These are phyloP conservation scores for Cerastis rubricosa DNA, from an alignment of 2,888 invertebrate species.

Conservation along the genomic window DNA sequence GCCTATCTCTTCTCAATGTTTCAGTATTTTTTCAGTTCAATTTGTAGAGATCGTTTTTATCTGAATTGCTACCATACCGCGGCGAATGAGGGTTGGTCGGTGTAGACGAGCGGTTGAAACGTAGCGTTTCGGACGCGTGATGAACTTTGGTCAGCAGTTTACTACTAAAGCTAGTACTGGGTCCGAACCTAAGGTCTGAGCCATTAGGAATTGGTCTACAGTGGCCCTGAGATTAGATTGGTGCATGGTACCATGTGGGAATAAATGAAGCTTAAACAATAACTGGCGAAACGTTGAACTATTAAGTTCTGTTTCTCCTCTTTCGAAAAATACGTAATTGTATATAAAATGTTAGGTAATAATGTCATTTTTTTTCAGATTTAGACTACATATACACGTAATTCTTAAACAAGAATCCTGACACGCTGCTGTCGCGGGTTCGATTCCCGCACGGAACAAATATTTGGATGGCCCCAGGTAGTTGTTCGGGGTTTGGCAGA, in stretches of 20 bases:
- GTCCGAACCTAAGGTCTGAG: neutral
- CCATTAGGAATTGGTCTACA: neutral
- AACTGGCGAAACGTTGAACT: neutral
- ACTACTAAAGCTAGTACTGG: neutral
- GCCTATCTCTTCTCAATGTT: conserved; percentile 59
- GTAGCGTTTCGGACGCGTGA: conserved; percentile 35
- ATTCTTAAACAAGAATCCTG: neutral
- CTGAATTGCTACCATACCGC: conserved; percentile 90
- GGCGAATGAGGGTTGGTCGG: conserved; percentile 72
- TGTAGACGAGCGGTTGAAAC: conserved; percentile 69
- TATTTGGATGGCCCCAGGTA: too few species aligned
- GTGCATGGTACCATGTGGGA: neutral
- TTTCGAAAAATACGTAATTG: neutral
- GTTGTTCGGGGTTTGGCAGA: too few species aligned
- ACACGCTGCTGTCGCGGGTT: too few species aligned
- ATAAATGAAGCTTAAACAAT: neutral
- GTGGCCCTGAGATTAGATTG: neutral
- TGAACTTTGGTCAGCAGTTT: neutral
- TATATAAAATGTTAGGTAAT: neutral
- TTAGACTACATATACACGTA: neutral
- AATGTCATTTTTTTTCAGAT: neutral
- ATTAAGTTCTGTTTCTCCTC: neutral
- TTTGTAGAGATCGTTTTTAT: conserved; percentile 87
- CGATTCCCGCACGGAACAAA: too few species aligned
- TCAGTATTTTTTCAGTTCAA: conserved; percentile 83